A percentile compares a stretch with the other conserved stretches of the same genome.
These are phyloP conservation scores for Myxocyprinus asiaticus DNA, from an alignment of 2,113 vertebrate species.

Conservation along the genomic window DNA sequence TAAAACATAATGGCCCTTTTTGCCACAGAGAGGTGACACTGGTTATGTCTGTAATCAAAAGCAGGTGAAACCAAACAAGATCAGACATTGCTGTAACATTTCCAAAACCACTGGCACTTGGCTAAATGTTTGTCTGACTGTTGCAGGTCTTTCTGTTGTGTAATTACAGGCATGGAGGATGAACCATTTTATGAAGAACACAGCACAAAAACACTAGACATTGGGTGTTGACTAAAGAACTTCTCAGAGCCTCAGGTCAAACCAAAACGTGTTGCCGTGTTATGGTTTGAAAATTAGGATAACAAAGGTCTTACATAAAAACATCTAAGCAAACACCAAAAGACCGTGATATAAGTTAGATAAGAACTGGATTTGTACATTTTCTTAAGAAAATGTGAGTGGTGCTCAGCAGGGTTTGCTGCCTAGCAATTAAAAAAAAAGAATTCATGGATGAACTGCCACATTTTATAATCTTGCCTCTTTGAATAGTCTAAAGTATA, in stretches of 20 bases:
- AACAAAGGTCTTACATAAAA: conserved; percentile 2
- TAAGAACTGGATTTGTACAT: too few relatives aligned
- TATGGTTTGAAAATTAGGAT: background rate
- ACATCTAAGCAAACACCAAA: background rate
- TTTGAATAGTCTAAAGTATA: background rate
- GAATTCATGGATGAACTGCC: background rate
- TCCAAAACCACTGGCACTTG: conserved; percentile 11
- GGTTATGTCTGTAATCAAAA: background rate
- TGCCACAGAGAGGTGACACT: background rate
- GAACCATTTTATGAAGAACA: conserved; percentile 2
- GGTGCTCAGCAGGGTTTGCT: background rate
- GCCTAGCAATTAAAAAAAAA: background rate
- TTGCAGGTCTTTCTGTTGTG: background rate
- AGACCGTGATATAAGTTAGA: background rate
- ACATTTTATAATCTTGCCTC: background rate
- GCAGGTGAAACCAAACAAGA: conserved; percentile 34
- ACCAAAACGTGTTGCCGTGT: conserved; percentile 19
- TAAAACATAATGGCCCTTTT: background rate
- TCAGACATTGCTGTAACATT: conserved; percentile 5
- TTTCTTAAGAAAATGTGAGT: background rate
- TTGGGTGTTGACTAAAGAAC: background rate
- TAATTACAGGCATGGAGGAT: conserved; percentile 44
- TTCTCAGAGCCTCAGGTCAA: conserved; percentile 1
- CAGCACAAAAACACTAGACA: background rate
- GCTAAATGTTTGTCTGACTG: conserved; percentile 15